Conservation (phyloP, 2,113 vertebrate genomes). For the Orycteropus afer region DNA sequence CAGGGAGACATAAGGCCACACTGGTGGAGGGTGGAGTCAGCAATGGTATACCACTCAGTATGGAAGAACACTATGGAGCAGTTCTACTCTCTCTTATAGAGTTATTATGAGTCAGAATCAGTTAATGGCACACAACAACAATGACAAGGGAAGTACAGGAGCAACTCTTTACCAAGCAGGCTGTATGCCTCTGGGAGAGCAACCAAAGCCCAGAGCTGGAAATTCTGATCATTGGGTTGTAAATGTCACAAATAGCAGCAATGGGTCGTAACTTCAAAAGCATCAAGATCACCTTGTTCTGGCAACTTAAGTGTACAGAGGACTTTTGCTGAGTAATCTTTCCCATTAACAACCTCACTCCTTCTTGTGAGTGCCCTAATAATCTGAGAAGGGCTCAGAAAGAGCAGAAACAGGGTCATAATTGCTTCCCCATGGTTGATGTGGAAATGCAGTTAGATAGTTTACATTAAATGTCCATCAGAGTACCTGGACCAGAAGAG, state of each 20-base stretch:
- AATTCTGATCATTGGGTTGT: background rate
- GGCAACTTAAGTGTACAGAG: background rate
- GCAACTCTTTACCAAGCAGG: background rate
- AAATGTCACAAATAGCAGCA: background rate
- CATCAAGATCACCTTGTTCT: background rate
- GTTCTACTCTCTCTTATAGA: too few relatives aligned
- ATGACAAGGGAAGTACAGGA: too few relatives aligned
- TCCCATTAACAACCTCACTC: background rate
- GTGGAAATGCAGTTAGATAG: background rate
- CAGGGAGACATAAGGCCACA: background rate
- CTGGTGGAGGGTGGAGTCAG: background rate
- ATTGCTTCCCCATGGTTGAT: background rate
- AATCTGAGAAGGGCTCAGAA: background rate
- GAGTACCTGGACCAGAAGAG: background rate
- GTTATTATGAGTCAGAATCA: too few relatives aligned
- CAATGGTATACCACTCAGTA: fast-evolving
- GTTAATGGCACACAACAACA: too few relatives aligned
- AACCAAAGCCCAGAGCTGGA: background rate
- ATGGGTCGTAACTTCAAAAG: background rate
- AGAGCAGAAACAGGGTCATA: background rate
- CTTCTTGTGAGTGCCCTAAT: background rate
- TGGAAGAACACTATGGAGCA: background rate
- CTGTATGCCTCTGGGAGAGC: background rate
- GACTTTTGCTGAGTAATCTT: background rate
- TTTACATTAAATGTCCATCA: background rate